Conservation (phyloP, 2,888 invertebrate genomes). For the Encarsia formosa region DNA sequence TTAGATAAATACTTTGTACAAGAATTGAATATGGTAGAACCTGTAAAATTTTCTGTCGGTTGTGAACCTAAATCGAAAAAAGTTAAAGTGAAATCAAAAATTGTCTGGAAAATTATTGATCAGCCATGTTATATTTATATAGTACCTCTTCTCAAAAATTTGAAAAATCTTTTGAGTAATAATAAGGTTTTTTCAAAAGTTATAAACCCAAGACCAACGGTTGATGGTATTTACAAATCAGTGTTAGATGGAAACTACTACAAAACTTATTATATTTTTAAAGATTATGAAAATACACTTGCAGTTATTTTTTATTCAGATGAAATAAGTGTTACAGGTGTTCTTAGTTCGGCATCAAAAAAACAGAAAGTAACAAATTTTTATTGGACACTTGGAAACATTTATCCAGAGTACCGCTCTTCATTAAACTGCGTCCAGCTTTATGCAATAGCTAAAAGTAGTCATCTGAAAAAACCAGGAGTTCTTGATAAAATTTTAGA, state of each 20-base stretch:
- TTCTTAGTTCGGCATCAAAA: not conserved
- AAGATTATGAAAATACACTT: not conserved
- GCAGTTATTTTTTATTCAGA: no score
- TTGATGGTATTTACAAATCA: not conserved
- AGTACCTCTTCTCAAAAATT: not conserved
- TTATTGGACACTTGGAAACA: constrained; percentile 1
- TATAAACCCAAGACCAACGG: not conserved
- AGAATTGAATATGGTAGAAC: no score
- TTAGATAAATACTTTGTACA: no score
- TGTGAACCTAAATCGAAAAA: constrained; percentile 1
- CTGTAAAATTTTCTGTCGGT: no score
- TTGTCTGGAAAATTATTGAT: not conserved
- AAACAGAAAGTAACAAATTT: no score
- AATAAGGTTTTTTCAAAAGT: not conserved
- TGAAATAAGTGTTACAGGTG: not conserved
- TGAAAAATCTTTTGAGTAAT: not conserved
- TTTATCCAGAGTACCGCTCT: not conserved
- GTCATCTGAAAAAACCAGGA: no score
- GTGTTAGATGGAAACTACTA: constrained; percentile 1
- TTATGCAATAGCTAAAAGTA: no score
- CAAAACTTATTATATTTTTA: not conserved
- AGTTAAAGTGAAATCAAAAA: not conserved
- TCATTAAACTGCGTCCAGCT: no score
- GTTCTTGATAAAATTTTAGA: no score
- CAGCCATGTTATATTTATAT: not conserved